These are phyloP conservation scores for Trichosurus vulpecula DNA, from an alignment of 2,797 vertebrate genomes.

Conservation along the genomic window DNA sequence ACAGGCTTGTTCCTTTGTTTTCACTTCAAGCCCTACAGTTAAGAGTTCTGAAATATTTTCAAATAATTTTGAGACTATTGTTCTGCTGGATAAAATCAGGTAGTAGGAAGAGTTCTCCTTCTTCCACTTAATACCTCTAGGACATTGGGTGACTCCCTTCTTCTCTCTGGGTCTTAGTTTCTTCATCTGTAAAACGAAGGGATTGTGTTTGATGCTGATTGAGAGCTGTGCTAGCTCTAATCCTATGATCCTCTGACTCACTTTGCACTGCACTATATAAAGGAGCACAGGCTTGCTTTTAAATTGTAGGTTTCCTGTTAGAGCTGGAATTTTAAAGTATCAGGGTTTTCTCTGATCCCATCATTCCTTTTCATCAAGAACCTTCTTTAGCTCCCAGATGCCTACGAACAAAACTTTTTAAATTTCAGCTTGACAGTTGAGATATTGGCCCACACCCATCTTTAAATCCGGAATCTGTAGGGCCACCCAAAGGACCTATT, in stretches of 20 bases:
- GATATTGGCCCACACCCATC: not conserved
- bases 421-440: not conserved
- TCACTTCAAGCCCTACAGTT: not conserved
- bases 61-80: not conserved
- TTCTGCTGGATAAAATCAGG: not conserved
- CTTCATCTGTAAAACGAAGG: not conserved
- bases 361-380: not conserved
- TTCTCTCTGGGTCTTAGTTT: not conserved
- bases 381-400: not conserved
- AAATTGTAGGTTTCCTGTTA: not conserved
- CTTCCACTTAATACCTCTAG: not conserved
- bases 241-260: not conserved
- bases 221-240: not conserved
- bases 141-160: not conserved
- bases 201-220: not conserved
- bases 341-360: not conserved
- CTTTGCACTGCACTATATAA: not conserved
- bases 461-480: not conserved
- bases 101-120: not conserved
- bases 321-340: not conserved
- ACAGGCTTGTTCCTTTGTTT: not conserved
- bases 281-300: not conserved
- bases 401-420: not conserved
- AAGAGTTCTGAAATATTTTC: not conserved
- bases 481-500: not conserved